Conservation (phyloP, 53 echinoderm and acorn worm genomes). For the Glandiceps talaboti region DNA sequence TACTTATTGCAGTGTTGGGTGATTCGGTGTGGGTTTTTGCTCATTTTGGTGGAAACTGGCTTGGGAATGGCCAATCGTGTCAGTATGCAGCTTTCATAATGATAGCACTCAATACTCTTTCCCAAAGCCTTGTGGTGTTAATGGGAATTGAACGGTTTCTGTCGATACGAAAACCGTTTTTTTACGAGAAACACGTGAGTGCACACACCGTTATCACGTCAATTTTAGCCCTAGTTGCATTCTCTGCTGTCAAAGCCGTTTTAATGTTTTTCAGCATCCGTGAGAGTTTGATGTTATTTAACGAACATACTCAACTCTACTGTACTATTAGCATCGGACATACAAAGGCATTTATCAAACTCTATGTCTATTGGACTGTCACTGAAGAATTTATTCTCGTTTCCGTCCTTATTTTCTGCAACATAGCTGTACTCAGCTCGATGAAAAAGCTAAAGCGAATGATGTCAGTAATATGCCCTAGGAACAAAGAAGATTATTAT, state of each 20-base stretch:
- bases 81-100: conserved; percentile 33
- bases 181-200: conserved; percentile 68
- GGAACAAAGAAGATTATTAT: conserved; percentile 75
- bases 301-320: background rate
- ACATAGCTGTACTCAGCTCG: conserved; percentile 61
- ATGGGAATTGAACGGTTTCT: conserved; percentile 90
- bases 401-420: conserved; percentile 47
- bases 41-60: conserved; percentile 26
- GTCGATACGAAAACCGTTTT: conserved; percentile 75
- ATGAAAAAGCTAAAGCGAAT: conserved; percentile 46
- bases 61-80: conserved; percentile 24
- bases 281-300: background rate
- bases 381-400: conserved; percentile 44
- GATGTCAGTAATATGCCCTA: conserved; percentile 53
- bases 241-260: conserved; percentile 29
- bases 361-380: conserved; percentile 45
- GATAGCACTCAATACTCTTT: conserved; percentile 45
- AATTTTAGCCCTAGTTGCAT: conserved; percentile 21
- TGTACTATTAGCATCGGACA: background rate
- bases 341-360: conserved; percentile 18
- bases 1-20: conserved; percentile 43
- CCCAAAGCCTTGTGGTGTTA: conserved; percentile 62
- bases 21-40: conserved; percentile 55
- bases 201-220: conserved; percentile 26
- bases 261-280: conserved; percentile 29